Conservation (phyloP, 2,113 vertebrate species). For the Embiotoca jacksoni region DNA sequence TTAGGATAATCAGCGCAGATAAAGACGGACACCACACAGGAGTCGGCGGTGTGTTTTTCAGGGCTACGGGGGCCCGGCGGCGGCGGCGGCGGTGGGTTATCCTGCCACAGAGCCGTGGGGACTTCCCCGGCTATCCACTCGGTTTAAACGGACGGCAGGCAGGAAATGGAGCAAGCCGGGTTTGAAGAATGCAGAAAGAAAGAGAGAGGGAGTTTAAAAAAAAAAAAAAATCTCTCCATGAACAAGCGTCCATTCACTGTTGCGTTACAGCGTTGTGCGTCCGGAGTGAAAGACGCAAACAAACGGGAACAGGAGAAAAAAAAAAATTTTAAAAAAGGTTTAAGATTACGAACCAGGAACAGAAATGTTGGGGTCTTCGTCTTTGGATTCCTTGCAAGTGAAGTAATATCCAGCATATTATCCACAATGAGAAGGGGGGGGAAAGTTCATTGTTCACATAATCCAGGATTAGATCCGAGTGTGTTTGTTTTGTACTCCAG, state of each 20-base stretch:
- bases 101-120: constrained; percentile 48
- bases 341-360: constrained; percentile 64
- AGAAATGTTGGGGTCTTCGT: constrained; percentile 36
- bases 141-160: constrained; percentile 46
- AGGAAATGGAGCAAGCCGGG: constrained; percentile 59
- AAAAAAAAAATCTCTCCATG: not conserved
- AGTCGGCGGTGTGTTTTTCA: constrained; percentile 20
- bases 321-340: not conserved
- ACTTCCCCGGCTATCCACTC: constrained; percentile 45
- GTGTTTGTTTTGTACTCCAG: constrained; percentile 31
- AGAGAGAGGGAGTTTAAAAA: constrained; percentile 71
- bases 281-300: not conserved
- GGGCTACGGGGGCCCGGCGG: constrained; percentile 32
- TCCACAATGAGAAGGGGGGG: constrained; percentile 42
- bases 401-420: constrained; percentile 73
- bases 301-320: not conserved
- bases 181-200: constrained; percentile 30
- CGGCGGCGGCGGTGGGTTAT: constrained; percentile 24
- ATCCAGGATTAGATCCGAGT: constrained; percentile 51
- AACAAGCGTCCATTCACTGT: no score
- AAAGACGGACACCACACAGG: constrained; percentile 22
- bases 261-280: no score
- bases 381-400: constrained; percentile 38
- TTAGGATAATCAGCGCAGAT: constrained; percentile 37
- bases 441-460: constrained; percentile 26